Percentiles rank a stretch among this genome's conserved stretches.
Evolutionary conservation across 1,140 invertebrate genomes (phyloP).

Genomic region (Leptinotarsa undecemlineata): DNA sequence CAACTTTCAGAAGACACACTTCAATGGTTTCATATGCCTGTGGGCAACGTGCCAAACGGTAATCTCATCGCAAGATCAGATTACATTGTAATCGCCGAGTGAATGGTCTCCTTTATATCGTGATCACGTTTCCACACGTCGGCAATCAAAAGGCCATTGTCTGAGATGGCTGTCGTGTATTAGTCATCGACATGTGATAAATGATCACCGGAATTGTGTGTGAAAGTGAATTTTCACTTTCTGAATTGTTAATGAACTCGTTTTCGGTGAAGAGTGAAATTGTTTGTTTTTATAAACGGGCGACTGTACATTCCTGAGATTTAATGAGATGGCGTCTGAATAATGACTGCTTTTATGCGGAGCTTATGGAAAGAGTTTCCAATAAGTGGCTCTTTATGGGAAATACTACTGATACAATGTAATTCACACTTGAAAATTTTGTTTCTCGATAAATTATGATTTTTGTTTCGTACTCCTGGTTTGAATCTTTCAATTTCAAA

Average conservation of each 20-base stretch:
- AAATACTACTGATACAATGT: no score
- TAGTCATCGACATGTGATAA: conserved; percentile 17
- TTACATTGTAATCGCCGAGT: no score
- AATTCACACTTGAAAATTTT: no score
- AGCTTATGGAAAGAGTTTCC: neutral
- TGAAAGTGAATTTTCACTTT: conserved; percentile 27
- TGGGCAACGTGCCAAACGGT: no score
- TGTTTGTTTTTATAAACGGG: conserved; percentile 18
- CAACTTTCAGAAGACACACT: no score
- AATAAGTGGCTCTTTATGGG: no score
- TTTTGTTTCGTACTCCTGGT: no score
- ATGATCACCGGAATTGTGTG: conserved; percentile 17
- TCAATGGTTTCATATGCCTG: no score
- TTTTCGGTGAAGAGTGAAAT: conserved; percentile 25
- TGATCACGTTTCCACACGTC: neutral
- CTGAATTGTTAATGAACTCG: conserved; percentile 22
- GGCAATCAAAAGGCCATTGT: conserved; percentile 10
- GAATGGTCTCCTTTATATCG: no score
- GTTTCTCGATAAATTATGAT: no score
- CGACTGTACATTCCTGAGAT: conserved; percentile 6
- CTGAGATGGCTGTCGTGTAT: neutral
- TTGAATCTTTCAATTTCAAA: no score
- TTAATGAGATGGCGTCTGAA: conserved; percentile 9
- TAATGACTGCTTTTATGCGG: neutral
- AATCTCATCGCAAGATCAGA: no score